Percentiles rank a stretch among this genome's conserved stretches.
Evolutionary conservation across 2,113 vertebrate species (phyloP).

Genomic region (Solea solea): DNA sequence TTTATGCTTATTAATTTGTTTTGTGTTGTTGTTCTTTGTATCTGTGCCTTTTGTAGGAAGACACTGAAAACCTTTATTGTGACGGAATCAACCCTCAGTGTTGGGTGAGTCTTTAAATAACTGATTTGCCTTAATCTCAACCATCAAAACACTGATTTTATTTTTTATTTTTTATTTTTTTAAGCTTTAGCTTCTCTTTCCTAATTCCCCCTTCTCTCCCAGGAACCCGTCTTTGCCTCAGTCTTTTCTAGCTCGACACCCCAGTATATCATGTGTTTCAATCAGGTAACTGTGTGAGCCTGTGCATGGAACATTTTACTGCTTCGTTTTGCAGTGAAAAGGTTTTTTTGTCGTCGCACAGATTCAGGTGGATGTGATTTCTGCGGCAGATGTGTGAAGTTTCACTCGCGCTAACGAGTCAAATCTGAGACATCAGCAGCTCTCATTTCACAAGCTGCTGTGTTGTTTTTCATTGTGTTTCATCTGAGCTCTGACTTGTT

Average conservation of each 20-base stretch:
- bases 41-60: conserved; percentile 48
- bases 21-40: neutral
- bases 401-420: conserved; percentile 17
- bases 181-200: conserved; percentile 37
- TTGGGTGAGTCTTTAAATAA: conserved; percentile 74
- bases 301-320: conserved; percentile 35
- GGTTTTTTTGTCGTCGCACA: conserved; percentile 15
- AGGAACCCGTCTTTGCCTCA: conserved; percentile 84
- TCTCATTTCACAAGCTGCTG: conserved; percentile 1
- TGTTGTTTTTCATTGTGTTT: neutral
- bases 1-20: neutral
- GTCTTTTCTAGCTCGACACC: conserved; percentile 76
- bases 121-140: neutral
- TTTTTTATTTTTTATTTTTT: no score
- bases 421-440: conserved; percentile 9
- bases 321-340: conserved; percentile 53
- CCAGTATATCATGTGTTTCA: conserved; percentile 84
- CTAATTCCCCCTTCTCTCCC: conserved; percentile 47
- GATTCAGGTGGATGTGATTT: conserved; percentile 1
- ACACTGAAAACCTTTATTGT: conserved; percentile 31
- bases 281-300: conserved; percentile 76
- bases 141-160: conserved; percentile 5
- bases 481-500: neutral
- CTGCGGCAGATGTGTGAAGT: conserved; percentile 29
- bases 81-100: conserved; percentile 43